phyloP scores from a whole-genome alignment of 1,140 invertebrate genomes.

The Ylistrum balloti region DNA sequence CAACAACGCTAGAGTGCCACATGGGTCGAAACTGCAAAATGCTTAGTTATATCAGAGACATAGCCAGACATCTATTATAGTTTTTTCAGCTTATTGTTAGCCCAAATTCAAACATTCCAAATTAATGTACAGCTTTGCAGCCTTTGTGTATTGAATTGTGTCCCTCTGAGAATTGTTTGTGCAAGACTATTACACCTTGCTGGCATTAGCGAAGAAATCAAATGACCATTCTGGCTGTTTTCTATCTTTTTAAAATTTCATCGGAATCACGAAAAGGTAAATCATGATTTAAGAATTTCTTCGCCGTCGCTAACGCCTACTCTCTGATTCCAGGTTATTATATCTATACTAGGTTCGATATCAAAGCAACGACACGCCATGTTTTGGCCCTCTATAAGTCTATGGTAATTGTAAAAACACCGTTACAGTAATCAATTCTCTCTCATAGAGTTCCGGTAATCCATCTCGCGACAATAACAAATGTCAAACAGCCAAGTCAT shows the following conservation, averaged over 20 bases:
- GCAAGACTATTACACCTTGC: background rate
- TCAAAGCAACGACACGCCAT: background rate
- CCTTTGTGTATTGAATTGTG: background rate
- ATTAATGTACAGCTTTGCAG: background rate
- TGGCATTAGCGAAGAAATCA: background rate
- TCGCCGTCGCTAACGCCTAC: background rate
- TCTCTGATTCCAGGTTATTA: background rate
- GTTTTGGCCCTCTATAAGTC: background rate
- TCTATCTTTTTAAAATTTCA: background rate
- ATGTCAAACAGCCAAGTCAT: background rate
- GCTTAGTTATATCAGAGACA: no score
- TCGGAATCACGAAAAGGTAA: background rate
- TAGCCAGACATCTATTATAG: background rate
- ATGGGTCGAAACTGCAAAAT: no score
- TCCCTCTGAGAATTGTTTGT: background rate
- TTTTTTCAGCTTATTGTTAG: background rate
- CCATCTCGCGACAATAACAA: background rate
- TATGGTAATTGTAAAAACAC: slow-evolving; percentile 23
- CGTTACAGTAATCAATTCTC: background rate
- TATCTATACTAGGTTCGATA: background rate
- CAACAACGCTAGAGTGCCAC: no score
- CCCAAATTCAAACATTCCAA: background rate
- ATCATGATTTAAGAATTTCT: background rate
- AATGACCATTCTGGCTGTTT: background rate
- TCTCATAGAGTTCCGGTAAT: background rate